Conservation (phyloP, 2,888 invertebrate species). For the Conistra vaccinii region DNA sequence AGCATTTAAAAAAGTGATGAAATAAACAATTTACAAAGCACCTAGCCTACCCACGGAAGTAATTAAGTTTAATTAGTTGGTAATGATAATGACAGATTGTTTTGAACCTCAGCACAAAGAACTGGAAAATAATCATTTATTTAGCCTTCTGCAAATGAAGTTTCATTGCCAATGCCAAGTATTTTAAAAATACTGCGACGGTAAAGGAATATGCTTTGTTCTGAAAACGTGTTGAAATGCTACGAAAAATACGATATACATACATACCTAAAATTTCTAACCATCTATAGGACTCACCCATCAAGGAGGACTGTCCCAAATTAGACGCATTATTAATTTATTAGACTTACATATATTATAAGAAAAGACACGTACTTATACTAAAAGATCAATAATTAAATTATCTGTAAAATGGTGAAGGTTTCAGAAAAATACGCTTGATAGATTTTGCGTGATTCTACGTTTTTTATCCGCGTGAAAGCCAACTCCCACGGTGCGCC, state of each 20-base stretch:
- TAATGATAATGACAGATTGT: conserved; percentile 45
- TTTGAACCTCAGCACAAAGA: conserved; percentile 44
- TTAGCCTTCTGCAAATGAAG: conserved; percentile 45
- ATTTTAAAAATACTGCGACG: conserved; percentile 30
- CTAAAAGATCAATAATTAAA: too few species aligned
- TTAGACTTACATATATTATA: too few species aligned
- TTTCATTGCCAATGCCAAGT: conserved; percentile 56
- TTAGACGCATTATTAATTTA: too few species aligned
- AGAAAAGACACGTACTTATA: too few species aligned
- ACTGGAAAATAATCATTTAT: conserved; percentile 45
- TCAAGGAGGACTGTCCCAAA: too few species aligned
- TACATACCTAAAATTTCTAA: background rate
- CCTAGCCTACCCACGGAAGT: conserved; percentile 37
- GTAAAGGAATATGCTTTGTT: conserved; percentile 18
- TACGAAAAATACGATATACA: background rate
- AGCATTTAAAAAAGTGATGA: conserved; percentile 14
- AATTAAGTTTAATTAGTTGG: conserved; percentile 47
- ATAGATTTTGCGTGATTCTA: too few species aligned
- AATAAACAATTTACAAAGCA: conserved; percentile 8
- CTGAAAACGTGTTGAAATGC: background rate
- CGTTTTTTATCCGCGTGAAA: too few species aligned
- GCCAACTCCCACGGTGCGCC: too few species aligned
- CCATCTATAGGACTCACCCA: too few species aligned
- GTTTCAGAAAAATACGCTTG: too few species aligned
- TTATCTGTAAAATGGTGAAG: too few species aligned